These are phyloP conservation scores for Coregonus suidteri DNA, from an alignment of 2,797 vertebrate species.

Conservation along the genomic window DNA sequence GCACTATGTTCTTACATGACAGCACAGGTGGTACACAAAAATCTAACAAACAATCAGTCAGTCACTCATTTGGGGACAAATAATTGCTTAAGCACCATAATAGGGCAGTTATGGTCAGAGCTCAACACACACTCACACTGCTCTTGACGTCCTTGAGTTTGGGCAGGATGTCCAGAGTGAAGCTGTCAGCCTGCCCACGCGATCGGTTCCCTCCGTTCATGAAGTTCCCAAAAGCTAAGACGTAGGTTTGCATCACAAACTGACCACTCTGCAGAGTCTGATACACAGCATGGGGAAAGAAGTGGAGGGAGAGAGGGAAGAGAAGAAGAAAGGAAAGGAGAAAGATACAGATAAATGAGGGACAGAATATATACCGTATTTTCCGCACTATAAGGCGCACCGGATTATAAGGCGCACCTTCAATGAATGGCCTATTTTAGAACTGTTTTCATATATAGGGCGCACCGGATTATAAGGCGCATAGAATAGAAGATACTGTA, in stretches of 20 bases:
- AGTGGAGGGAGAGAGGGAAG: slow-evolving; percentile 7
- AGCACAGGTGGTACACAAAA: background rate
- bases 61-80: too few species aligned
- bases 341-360: slow-evolving; percentile 7
- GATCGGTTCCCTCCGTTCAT: slow-evolving; percentile 98
- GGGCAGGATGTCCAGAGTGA: slow-evolving; percentile 93
- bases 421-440: too few species aligned
- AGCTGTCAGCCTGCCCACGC: slow-evolving; percentile 96
- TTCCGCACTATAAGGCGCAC: too few species aligned
- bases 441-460: too few species aligned
- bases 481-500: too few species aligned
- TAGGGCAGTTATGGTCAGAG: background rate
- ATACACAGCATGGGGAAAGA: background rate
- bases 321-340: background rate
- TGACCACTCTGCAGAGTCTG: slow-evolving; percentile 83
- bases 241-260: slow-evolving; percentile 78
- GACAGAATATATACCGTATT: background rate
- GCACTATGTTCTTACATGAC: slow-evolving; percentile 65
- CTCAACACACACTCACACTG: slow-evolving; percentile 83
- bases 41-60: slow-evolving; percentile 56
- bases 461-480: too few species aligned
- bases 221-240: slow-evolving; percentile 95
- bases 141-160: slow-evolving; percentile 99
- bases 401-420: too few species aligned
- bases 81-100: too few species aligned